Base-by-base conservation (phyloP, 2,113 vertebrate genomes). In the Hemicordylus capensis region DNA sequence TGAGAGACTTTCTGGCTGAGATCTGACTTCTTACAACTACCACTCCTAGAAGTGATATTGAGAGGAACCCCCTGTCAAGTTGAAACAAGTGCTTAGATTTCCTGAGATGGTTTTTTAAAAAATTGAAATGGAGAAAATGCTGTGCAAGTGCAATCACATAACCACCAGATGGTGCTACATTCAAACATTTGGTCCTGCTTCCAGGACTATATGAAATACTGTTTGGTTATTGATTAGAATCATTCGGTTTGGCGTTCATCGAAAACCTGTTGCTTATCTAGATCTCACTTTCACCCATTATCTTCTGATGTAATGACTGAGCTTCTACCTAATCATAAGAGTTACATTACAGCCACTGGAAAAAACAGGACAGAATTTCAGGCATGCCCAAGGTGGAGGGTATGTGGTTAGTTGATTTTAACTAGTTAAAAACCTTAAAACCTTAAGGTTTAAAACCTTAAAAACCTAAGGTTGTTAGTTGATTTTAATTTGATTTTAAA, bases 271-370 rank as follows among this genome's bases (percentile, higher is more conserved):
- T 61, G 34, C 26, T n/a, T 48, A 26, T 11, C n/a, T 19, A 22
- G 39, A 42, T 39, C 6, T 73, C 4, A 34, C 54, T 44, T 77
- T 4, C 87, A 80, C 74, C n/a, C 78, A 2, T 74, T 77, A 1
- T 87, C 83, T 89, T 64, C 63, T 86, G 79, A 69, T 56, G 31
- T 7, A 17, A 87, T 67, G 87, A 74, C 78, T 89, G 88, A 89
- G 85, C 42, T 84, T 85, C 7, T 89, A 74, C 64, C 0, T 0
- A 51, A 76, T 12, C 80, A 83, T 64, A 81, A 87, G 54, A 20
- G 39, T 90, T 46, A 37, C 82, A 48, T 4, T 86, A 19, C 69
- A 61, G 39, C 58, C n/a, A 64, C 11, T 4, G 84, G n/a, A 70
- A 85, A 92, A 82, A 4, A 7, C n/a, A 46, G 31, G 12, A 75